These are phyloP conservation scores for Platycnemis pennipes DNA, from an alignment of 2,888 invertebrate species.

Conservation along the genomic window DNA sequence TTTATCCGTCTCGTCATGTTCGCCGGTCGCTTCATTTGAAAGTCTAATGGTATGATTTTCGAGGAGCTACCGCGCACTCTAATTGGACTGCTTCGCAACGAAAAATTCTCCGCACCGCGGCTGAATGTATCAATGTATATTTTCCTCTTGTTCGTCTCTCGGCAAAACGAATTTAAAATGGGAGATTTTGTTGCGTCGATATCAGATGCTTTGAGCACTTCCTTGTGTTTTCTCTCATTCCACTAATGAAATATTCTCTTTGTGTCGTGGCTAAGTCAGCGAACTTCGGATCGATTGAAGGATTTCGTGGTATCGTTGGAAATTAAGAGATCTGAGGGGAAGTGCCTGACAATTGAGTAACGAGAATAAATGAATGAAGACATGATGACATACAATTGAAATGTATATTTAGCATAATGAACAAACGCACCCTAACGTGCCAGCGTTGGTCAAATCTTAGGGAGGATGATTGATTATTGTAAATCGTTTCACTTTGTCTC, in stretches of 20 bases:
- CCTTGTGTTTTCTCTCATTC: not conserved
- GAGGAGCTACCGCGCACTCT: not conserved
- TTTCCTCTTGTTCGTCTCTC: not conserved
- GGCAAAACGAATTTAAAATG: not conserved
- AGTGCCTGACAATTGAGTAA: not conserved
- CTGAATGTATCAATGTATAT: not conserved
- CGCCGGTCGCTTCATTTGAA: not conserved
- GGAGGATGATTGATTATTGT: too few relatives aligned
- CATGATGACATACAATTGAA: too few relatives aligned
- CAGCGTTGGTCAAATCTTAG: too few relatives aligned
- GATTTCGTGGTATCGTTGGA: not conserved
- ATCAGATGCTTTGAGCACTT: not conserved
- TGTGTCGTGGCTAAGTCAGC: not conserved
- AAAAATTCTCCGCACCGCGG: not conserved
- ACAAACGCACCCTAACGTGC: too few relatives aligned
- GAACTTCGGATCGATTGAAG: not conserved
- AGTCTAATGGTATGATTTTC: not conserved
- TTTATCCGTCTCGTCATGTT: constrained; percentile 9
- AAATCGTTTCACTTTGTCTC: too few relatives aligned
- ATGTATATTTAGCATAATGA: too few relatives aligned
- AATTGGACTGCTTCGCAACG: not conserved
- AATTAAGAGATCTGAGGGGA: not conserved
- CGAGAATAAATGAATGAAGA: too few relatives aligned
- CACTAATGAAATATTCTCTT: not conserved
- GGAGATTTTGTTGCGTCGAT: not conserved